phyloP scores from a whole-genome alignment of 2,113 vertebrate species.

The Gorsachius goisagi region DNA sequence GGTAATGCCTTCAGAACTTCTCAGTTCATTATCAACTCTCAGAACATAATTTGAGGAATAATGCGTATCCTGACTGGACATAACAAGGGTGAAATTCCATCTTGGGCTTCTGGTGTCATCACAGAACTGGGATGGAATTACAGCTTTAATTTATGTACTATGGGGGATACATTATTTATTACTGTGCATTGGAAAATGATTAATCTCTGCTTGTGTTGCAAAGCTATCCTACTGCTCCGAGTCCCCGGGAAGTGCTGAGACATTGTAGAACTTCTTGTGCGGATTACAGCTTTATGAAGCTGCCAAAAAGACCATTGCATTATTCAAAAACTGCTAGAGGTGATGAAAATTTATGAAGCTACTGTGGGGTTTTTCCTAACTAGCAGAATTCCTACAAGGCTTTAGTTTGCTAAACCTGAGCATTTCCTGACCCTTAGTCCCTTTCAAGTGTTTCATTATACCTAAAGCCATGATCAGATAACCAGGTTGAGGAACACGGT shows the following conservation, averaged over 20 bases:
- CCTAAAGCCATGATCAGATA: background rate
- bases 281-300: background rate
- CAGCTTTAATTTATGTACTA: slow-evolving; percentile 69
- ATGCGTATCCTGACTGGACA: slow-evolving; percentile 9
- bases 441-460: background rate
- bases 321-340: slow-evolving; percentile 29
- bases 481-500: background rate
- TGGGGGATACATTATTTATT: slow-evolving; percentile 70
- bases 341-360: slow-evolving; percentile 33
- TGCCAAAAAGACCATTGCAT: slow-evolving; percentile 9
- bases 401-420: background rate
- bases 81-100: slow-evolving; percentile 74
- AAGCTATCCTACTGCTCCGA: background rate
- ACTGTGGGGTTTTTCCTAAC: background rate
- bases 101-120: slow-evolving; percentile 66
- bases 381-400: background rate
- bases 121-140: slow-evolving; percentile 69
- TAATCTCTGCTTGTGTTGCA: slow-evolving; percentile 65
- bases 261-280: slow-evolving; percentile 11
- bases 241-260: slow-evolving; percentile 53
- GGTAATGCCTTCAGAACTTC: slow-evolving; percentile 52
- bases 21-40: slow-evolving; percentile 49
- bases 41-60: slow-evolving; percentile 37
- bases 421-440: background rate
- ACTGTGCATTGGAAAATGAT: slow-evolving; percentile 64